A percentile compares a stretch with the other conserved stretches of the same genome.
Conservation (phyloP, 2,797 vertebrate genomes). For the Streptopelia turtur region DNA sequence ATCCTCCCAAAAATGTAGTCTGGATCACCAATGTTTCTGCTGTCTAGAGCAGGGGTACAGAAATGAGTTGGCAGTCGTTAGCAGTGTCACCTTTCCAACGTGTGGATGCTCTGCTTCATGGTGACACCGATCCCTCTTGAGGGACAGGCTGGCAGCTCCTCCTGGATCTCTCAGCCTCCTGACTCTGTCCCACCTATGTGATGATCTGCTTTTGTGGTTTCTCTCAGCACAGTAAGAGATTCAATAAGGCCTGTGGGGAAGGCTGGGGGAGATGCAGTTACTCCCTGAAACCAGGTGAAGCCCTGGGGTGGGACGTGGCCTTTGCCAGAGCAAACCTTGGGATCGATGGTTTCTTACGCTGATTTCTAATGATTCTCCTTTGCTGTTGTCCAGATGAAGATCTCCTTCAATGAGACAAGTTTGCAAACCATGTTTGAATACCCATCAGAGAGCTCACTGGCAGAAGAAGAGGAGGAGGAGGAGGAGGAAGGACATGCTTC, state of each 20-base stretch:
- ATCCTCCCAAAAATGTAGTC: neutral
- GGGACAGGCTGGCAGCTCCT: neutral
- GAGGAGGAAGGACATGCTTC: slow-evolving; percentile 68
- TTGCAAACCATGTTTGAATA: slow-evolving; percentile 95
- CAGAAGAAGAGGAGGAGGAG: slow-evolving; percentile 85
- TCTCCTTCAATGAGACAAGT: slow-evolving; percentile 94
- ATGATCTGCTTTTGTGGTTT: neutral
- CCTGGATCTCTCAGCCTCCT: neutral
- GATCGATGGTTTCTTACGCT: neutral
- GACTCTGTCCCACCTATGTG: neutral
- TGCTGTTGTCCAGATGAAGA: slow-evolving; percentile 86
- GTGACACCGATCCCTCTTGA: neutral
- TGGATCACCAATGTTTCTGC: neutral
- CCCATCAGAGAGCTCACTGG: slow-evolving; percentile 89
- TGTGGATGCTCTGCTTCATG: neutral
- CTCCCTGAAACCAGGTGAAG: neutral
- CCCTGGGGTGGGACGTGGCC: neutral
- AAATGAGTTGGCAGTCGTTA: neutral
- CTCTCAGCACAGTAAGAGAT: fast-evolving
- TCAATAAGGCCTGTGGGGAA: fast-evolving
- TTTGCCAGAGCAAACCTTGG: neutral
- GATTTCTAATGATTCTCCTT: neutral
- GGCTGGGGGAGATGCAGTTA: neutral
- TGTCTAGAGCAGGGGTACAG: neutral
- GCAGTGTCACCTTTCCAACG: neutral